Percentiles rank a stretch among this genome's conserved stretches.
phyloP scores from a whole-genome alignment of 92 coral and sea anemone species.

The Meandrina meandrites region DNA sequence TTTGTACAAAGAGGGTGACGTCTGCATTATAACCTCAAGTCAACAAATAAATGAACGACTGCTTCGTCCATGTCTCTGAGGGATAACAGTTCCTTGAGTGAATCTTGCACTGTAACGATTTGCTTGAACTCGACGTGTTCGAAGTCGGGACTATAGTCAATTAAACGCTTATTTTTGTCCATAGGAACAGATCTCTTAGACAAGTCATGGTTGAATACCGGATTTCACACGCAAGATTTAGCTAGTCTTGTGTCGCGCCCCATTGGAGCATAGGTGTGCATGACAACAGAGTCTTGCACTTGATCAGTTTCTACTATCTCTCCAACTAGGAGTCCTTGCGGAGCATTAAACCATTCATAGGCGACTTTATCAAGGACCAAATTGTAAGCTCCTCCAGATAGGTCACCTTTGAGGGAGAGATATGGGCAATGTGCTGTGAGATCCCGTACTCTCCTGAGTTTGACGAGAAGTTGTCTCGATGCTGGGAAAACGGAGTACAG shows the following conservation, averaged over 20 bases:
- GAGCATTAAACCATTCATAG: neutral
- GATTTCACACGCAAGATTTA: conserved; percentile 20
- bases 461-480: neutral
- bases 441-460: conserved; percentile 10
- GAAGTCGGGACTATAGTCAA: conserved; percentile 16
- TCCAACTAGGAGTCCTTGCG: conserved; percentile 25
- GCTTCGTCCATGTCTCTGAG: conserved; percentile 19
- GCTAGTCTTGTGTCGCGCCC: conserved; percentile 19
- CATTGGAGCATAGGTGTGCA: conserved; percentile 19
- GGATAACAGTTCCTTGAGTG: conserved; percentile 10
- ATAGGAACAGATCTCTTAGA: too few species aligned
- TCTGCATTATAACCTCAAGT: too few species aligned
- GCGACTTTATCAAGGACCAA: conserved; percentile 17
- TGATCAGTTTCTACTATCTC: conserved; percentile 16
- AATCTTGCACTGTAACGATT: conserved; percentile 7
- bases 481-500: conserved; percentile 28
- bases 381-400: conserved; percentile 31
- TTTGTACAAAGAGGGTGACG: too few species aligned
- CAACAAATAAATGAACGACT: too few species aligned
- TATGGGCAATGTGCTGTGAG: conserved; percentile 26
- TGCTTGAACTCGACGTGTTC: conserved; percentile 18
- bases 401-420: neutral
- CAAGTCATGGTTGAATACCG: too few species aligned
- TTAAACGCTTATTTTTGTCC: conserved; percentile 23
- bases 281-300: conserved; percentile 9